Percentiles rank a stretch among this genome's conserved stretches.
phyloP scores from a whole-genome alignment of 1,140 invertebrate species.

The Saccostrea echinata region DNA sequence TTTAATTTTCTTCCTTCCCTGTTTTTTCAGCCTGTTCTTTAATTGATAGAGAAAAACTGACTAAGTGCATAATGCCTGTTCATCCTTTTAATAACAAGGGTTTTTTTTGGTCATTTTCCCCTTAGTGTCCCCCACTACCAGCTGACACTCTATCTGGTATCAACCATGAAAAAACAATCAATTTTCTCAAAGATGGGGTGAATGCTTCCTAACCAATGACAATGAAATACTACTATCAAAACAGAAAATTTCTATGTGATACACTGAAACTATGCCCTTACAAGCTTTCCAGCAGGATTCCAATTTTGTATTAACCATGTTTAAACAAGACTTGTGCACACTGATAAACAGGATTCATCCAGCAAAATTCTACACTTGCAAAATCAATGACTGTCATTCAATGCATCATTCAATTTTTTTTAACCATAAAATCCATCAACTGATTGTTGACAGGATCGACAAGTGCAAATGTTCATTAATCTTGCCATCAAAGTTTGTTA shows the following conservation, averaged over 20 bases:
- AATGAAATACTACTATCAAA: neutral
- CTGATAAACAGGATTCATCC: neutral
- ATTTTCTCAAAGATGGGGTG: neutral
- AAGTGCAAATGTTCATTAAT: constrained; percentile 7
- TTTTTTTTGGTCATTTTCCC: neutral
- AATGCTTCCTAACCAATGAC: constrained; percentile 1
- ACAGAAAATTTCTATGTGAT: too few species aligned
- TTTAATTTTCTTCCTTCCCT: too few species aligned
- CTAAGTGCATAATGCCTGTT: too few species aligned
- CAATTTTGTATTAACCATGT: neutral
- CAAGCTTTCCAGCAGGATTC: neutral
- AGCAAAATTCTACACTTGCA: neutral
- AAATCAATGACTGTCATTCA: neutral
- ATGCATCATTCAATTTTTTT: neutral
- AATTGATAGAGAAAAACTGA: too few species aligned
- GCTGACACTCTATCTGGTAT: neutral
- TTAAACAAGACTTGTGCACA: neutral
- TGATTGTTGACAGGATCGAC: neutral
- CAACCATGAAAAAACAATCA: neutral
- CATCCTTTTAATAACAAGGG: too few species aligned
- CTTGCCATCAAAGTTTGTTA: neutral
- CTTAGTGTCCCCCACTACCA: neutral
- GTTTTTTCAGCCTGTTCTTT: too few species aligned
- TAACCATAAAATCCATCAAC: neutral
- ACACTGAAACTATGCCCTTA: too few species aligned